Evolutionary conservation across 1,140 invertebrate genomes (phyloP).

Genomic region (Bombus difficillimus): DNA sequence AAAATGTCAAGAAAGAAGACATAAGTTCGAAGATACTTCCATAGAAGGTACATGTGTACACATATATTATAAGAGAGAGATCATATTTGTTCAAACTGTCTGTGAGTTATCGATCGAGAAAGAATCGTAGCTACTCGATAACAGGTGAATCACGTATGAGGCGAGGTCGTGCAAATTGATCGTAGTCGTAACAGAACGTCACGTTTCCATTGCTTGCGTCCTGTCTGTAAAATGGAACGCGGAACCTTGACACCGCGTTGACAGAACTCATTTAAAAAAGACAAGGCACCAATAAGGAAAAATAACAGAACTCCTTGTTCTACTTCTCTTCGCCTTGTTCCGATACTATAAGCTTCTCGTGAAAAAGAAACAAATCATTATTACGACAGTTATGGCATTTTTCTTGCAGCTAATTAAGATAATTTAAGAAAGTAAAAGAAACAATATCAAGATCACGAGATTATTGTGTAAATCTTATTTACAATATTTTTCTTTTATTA

Average conservation of each 20-base stretch:
- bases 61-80: too few species aligned
- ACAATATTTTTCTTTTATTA: neutral
- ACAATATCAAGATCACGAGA: neutral
- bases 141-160: conserved; percentile 35
- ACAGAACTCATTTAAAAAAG: conserved; percentile 37
- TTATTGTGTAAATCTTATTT: neutral
- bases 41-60: too few species aligned
- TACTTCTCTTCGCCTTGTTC: conserved; percentile 5
- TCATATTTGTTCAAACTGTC: too few species aligned
- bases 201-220: conserved; percentile 30
- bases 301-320: conserved; percentile 6
- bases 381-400: neutral
- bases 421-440: neutral
- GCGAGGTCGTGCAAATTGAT: conserved; percentile 45
- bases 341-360: neutral
- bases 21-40: neutral
- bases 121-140: conserved; percentile 10
- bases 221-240: conserved; percentile 27
- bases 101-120: conserved; percentile 12
- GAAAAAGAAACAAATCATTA: neutral
- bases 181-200: conserved; percentile 14
- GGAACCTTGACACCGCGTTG: conserved; percentile 44
- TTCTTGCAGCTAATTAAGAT: neutral
- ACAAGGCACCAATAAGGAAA: neutral
- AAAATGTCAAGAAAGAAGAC: too few species aligned